Base-by-base conservation (phyloP, 2,797 vertebrate genomes). In the Rhinatrema bivittatum region DNA sequence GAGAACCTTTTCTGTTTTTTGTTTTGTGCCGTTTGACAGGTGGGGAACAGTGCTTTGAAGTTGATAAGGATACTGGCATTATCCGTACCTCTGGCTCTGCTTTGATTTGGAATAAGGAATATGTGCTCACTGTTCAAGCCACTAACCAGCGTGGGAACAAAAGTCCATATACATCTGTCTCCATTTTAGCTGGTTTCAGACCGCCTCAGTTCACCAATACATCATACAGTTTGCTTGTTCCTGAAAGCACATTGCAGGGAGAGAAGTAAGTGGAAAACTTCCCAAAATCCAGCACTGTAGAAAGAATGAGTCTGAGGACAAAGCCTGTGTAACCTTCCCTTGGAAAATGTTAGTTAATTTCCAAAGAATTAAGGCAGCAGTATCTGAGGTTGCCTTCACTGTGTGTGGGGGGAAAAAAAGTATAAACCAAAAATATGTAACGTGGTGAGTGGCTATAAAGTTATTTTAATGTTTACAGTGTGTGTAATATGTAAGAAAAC, bases 121-220 rank as follows among this genome's bases (percentile, higher is more conserved):
- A 93, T 3, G 44, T 78, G 42, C 56, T 94, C 43, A 84, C 70
- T 10, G 87, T 91, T 33, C 85, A 89, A 64, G 87, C 84, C 10
- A 39, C 65, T 3, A 85, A 92, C 5, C 62, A 61, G 5, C 53
- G 53, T 0, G 82, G 84, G 10, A 81, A 66, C 13, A 85, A 74
- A 51, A 86, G 87, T 6, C 67, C 78, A 1, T 67, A 74, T 0
- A 76, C 87, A 12, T 76, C 78, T 0, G 17, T 94, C 25, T 75
- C 85, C 32, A 55, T 94, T 45, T 62, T 93, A 49, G 88, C 75
- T 0, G 90, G 91, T 10, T 68, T 73, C 49, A 78, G 90, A 2
- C 81, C 87, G 6, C 91, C 91, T 0, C 91, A 94, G 75, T 94
- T 93, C 72, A 88, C 83, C 29, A 90, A 90, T 50, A 40, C 76